Base-by-base conservation (phyloP, 2,888 invertebrate genomes). In the Mechanitis mazaeus region DNA sequence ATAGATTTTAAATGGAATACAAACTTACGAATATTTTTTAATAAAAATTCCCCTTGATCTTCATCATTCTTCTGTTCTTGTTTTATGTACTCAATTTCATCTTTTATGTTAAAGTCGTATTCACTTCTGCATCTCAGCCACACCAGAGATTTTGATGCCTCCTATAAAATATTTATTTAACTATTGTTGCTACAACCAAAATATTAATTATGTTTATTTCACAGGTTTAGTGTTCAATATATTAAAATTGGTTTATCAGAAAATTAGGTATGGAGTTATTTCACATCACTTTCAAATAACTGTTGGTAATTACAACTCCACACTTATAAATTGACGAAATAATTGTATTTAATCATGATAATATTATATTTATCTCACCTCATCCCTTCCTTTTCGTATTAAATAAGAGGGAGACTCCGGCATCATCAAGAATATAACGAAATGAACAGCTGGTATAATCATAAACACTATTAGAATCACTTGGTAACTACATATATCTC, bases 401-500 rank as follows among this genome's bases (percentile, higher is more conserved):
- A 91, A 77, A 66, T 81, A 91, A 0, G 91, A 85, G 0, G 94
- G 94, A 0, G 93, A 92, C 70, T 94, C 94, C 0, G 93, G 93
- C 81, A 93, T 88, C 75, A 79, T 78, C 38, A 87, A 75, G 67
- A 92, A 89, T 7, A 89, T 68, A 0, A 91, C 59, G 3, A 92
- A 67, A 56, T 91, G 91, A 0, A 91, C 6, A 0, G 90, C 72
- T 0, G 92, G 91, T 12, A 92, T 67, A 0, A 89, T 61, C 4
- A 91, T 72, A 59, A 92, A 92, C 0, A 91, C 73, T 74, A 87
- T 81, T 4, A 93, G 87, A 42, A 93, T 79, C 0, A 81, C 74
- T 1, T 82, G 75, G 81, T 92, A 94, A 35, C 79, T 77, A 1
- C 91, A 64, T 59, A 82, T 69, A 67, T 84, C 92, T 35, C 92